A percentile compares a stretch with the other conserved stretches of the same genome.
Evolutionary conservation across 2,113 vertebrate species (phyloP).

Genomic region (Murina feae): DNA sequence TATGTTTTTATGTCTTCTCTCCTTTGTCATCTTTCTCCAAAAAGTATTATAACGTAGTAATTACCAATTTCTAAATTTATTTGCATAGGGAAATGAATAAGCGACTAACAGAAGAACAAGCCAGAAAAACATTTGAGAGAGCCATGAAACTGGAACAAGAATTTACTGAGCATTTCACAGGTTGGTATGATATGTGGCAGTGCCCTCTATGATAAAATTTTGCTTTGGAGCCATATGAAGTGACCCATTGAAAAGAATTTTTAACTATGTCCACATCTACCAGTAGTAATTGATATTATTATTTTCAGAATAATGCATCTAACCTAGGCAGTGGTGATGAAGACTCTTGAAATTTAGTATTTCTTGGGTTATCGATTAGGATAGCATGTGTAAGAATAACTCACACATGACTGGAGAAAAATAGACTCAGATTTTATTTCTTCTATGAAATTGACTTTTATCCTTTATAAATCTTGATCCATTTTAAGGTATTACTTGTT

Average conservation of each 20-base stretch:
- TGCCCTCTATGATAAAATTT: constrained; percentile 26
- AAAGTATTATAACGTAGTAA: constrained; percentile 17
- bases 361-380: constrained; percentile 3
- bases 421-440: not conserved
- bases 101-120: constrained; percentile 94
- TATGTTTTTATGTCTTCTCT: constrained; percentile 27
- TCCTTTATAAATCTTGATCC: not conserved
- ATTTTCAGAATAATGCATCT: constrained; percentile 31
- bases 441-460: not conserved
- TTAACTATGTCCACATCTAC: not conserved
- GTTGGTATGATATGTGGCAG: constrained; percentile 77
- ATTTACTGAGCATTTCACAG: constrained; percentile 98
- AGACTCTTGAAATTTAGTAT: not conserved
- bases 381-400: not conserved
- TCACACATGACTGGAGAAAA: not conserved
- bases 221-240: not conserved
- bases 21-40: not conserved
- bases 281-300: not conserved
- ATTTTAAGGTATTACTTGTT: constrained; percentile 5
- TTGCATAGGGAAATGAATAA: constrained; percentile 97
- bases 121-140: constrained; percentile 94
- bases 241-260: not conserved
- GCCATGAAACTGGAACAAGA: constrained; percentile 97
- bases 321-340: not conserved
- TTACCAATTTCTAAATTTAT: constrained; percentile 41